Base-by-base conservation (phyloP, 2,113 vertebrate species). In the Syrrhaptes paradoxus region DNA sequence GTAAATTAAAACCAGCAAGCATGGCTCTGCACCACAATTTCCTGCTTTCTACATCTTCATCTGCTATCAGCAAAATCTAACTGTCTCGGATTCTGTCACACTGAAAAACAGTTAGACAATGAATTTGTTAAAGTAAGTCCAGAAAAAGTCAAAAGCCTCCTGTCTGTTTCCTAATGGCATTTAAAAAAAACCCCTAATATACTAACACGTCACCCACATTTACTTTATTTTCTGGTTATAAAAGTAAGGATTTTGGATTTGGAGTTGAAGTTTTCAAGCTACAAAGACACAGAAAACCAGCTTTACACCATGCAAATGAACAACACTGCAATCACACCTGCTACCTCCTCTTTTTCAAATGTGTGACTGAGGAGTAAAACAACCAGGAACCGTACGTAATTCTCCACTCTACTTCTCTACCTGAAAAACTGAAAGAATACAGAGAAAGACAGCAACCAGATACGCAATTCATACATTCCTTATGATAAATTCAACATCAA, bases 1-100 rank as follows among this genome's bases (percentile, higher is more conserved):
- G 67, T 79, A 94, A 96, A 89, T 68, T 87, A 89, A 94, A 94
- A 91, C 57, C 57, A 26, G 78, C 94, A 95, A 93, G 73, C 71
- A 89, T 38, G 54, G 78, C 87, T 95, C 83, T 89, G 91, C 89
- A 97, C 89, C 94, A 73, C 96, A 97, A 83, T 51, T 98, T 98
- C 98, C 98, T 98, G 97, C 97, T 97, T 95, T 95, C 93, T 96
- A 70, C 82, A 80, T 36, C 29, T 94, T 75, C 90, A 70, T 80
- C 61, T 80, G 78, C 90, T 88, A 97, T 90, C 82, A 75, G 83
- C 77, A 86, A 85, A 94, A 95, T 86, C 63, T 89, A 72, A 66
- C 92, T 45, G 79, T 65, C 80, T 93, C 72, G 52, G 55, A 80
- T 62, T 34, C 70, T 9, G 3, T 51, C 77, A 51, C 17, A 20